Evolutionary conservation across 1,140 invertebrate genomes (phyloP).

Genomic region (Anagrus nilaparvatae): DNA sequence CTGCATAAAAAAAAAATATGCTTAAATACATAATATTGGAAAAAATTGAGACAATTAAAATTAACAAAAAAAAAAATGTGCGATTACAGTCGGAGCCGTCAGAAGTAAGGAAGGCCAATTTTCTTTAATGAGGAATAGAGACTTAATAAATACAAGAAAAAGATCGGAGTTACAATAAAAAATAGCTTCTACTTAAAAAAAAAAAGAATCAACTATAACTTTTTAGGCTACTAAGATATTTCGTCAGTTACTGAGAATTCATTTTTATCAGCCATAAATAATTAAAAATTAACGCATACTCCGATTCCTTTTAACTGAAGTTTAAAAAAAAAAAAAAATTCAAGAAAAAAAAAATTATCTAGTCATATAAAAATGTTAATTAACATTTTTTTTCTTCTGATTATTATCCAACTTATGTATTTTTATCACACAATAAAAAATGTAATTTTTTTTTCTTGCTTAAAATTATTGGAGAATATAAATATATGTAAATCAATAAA

Average conservation of each 20-base stretch:
- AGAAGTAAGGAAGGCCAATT: constrained; percentile 16
- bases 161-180: not conserved
- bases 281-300: too few relatives aligned
- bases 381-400: too few relatives aligned
- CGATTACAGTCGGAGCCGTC: constrained; percentile 17
- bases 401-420: too few relatives aligned
- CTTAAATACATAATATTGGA: not conserved
- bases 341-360: too few relatives aligned
- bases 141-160: not conserved
- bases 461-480: too few relatives aligned
- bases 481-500: too few relatives aligned
- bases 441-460: too few relatives aligned
- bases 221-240: not conserved
- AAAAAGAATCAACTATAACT: not conserved
- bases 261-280: too few relatives aligned
- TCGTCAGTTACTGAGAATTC: not conserved
- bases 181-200: constrained; percentile 8
- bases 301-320: too few relatives aligned
- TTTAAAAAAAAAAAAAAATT: too few relatives aligned
- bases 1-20: not conserved
- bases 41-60: constrained; percentile 11
- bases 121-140: constrained; percentile 13
- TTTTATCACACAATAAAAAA: too few relatives aligned
- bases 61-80: constrained; percentile 13
- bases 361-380: too few relatives aligned